Evolutionary conservation across 1,140 invertebrate genomes (phyloP).

Genomic region (Trachelipus rathkii): DNA sequence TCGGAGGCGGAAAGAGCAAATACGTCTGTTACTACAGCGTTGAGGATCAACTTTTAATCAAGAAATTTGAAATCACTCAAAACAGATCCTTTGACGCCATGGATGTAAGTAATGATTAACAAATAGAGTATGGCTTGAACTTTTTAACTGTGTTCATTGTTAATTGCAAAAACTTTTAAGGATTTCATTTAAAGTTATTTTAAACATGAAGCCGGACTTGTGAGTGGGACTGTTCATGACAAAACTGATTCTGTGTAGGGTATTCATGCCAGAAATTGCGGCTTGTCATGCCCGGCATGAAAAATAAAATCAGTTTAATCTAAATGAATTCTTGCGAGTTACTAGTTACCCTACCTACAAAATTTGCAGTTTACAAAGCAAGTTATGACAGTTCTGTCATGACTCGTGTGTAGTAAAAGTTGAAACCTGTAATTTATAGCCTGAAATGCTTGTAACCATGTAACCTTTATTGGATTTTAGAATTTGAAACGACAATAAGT

Average conservation of each 20-base stretch:
- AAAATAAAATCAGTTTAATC: no score
- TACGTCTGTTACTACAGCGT: conserved; percentile 84
- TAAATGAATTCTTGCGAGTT: no score
- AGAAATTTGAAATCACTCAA: conserved; percentile 90
- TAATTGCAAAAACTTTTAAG: no score
- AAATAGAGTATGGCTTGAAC: no score
- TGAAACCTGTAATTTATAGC: neutral
- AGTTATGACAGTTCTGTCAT: neutral
- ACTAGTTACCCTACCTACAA: neutral
- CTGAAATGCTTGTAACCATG: neutral
- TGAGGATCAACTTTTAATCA: conserved; percentile 68
- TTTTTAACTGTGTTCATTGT: no score
- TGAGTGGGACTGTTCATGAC: no score
- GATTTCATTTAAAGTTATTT: no score
- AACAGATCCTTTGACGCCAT: conserved; percentile 92
- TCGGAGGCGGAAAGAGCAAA: conserved; percentile 88
- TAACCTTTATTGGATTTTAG: neutral
- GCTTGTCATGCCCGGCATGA: no score
- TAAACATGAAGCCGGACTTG: no score
- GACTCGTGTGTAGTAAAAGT: neutral
- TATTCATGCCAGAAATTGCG: no score
- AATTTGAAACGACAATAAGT: neutral
- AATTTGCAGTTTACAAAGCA: neutral
- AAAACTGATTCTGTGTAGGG: no score
- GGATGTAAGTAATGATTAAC: conserved; percentile 54